phyloP scores from a whole-genome alignment of 2,113 vertebrate species.

The Sminthopsis crassicaudata region DNA sequence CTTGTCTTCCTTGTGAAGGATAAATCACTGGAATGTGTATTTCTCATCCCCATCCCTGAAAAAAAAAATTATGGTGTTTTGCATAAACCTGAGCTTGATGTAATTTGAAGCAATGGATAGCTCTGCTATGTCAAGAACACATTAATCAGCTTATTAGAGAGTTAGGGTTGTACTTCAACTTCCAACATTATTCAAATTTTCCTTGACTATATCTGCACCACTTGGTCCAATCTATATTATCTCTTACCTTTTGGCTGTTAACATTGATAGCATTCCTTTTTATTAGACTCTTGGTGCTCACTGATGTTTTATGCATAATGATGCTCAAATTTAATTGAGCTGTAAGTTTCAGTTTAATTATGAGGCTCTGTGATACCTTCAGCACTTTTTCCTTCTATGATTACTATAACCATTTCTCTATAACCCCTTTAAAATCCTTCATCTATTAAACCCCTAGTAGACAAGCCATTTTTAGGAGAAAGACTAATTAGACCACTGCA shows the following conservation, averaged over 20 bases:
- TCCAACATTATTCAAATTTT: conserved; percentile 71
- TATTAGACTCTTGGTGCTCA: conserved; percentile 79
- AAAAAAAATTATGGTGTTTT: conserved; percentile 51
- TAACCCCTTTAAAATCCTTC: conserved; percentile 79
- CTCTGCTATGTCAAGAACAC: conserved; percentile 42
- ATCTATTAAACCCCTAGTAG: conserved; percentile 79
- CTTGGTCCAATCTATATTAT: conserved; percentile 65
- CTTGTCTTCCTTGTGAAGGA: conserved; percentile 46
- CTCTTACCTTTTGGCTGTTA: conserved; percentile 80
- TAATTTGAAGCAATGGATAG: conserved; percentile 51
- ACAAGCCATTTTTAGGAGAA: conserved; percentile 81
- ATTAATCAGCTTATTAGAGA: conserved; percentile 62
- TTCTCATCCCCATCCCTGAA: conserved; percentile 16
- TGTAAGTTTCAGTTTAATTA: conserved; percentile 87
- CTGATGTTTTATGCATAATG: conserved; percentile 85
- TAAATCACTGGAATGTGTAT: conserved; percentile 50
- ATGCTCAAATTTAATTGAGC: conserved; percentile 86
- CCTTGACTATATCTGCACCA: conserved; percentile 64
- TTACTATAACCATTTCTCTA: conserved; percentile 80
- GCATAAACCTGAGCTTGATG: conserved; percentile 60
- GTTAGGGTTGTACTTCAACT: conserved; percentile 44
- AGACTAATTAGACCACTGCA: conserved; percentile 75
- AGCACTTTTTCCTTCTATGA: conserved; percentile 83
- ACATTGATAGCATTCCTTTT: conserved; percentile 78
- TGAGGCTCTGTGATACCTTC: conserved; percentile 82